Evolutionary conservation across 2,113 vertebrate genomes (phyloP).

Genomic region (Thunnus maccoyii): DNA sequence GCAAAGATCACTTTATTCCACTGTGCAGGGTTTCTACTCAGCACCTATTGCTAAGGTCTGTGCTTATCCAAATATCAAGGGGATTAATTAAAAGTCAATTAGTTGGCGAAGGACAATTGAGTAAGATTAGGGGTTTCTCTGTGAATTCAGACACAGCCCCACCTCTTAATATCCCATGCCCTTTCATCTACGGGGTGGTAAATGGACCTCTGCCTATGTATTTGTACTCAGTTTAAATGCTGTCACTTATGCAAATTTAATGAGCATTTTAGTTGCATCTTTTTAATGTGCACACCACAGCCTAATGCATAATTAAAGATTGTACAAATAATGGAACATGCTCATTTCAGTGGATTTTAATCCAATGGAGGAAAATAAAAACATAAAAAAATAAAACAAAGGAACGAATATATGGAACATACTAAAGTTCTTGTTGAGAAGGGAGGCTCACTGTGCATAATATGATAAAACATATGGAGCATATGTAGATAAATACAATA

Average conservation of each 20-base stretch:
- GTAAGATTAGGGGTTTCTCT: slow-evolving; percentile 79
- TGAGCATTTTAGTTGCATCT: slow-evolving; percentile 71
- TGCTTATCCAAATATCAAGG: slow-evolving; percentile 93
- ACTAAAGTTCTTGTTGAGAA: neutral
- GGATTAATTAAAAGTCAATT: slow-evolving; percentile 97
- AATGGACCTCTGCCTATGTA: slow-evolving; percentile 68
- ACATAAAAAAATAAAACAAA: slow-evolving; percentile 11
- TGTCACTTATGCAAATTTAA: slow-evolving; percentile 79
- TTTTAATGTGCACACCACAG: slow-evolving; percentile 80
- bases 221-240: slow-evolving; percentile 79
- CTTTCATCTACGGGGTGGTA: slow-evolving; percentile 78
- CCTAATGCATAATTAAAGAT: slow-evolving; percentile 86
- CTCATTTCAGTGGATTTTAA: slow-evolving; percentile 64
- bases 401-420: neutral
- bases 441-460: neutral
- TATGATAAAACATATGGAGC: neutral
- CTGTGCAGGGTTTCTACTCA: slow-evolving; percentile 75
- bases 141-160: slow-evolving; percentile 59
- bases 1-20: slow-evolving; percentile 3
- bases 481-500: too few relatives aligned
- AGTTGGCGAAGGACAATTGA: slow-evolving; percentile 89
- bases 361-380: slow-evolving; percentile 17
- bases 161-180: slow-evolving; percentile 69
- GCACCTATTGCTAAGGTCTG: slow-evolving; percentile 88
- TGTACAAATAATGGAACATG: slow-evolving; percentile 80